phyloP scores from a whole-genome alignment of 2,888 invertebrate species.

The Callosobruchus maculatus region DNA sequence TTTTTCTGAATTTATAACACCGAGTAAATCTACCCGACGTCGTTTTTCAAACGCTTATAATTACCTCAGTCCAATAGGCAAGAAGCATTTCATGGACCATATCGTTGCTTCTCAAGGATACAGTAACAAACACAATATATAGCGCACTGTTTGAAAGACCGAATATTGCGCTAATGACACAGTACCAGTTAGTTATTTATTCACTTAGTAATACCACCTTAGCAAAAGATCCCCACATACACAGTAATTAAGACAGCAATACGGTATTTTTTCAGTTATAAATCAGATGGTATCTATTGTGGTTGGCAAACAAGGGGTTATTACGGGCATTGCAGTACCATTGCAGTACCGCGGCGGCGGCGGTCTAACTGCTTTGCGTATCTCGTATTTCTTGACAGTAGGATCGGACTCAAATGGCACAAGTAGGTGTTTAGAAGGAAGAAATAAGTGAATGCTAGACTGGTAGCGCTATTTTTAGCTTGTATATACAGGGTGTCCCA shows the following conservation, averaged over 20 bases:
- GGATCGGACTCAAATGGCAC: background rate
- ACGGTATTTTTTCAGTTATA: background rate
- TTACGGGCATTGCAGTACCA: background rate
- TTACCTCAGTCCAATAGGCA: too few relatives aligned
- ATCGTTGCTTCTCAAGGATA: too few relatives aligned
- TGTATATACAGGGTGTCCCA: too few relatives aligned
- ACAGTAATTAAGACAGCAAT: background rate
- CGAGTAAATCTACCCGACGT: too few relatives aligned
- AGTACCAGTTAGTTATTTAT: background rate
- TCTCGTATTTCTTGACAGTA: background rate
- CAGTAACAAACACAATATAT: background rate
- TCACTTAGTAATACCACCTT: background rate
- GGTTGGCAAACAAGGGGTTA: background rate
- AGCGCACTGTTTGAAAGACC: background rate
- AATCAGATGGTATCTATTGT: background rate
- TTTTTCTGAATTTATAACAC: too few relatives aligned
- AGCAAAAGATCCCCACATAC: background rate
- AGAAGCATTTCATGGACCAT: too few relatives aligned
- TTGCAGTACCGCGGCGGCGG: too few relatives aligned
- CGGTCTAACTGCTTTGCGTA: background rate
- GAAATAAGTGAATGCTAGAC: background rate
- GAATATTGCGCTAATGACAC: background rate
- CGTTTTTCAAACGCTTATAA: too few relatives aligned
- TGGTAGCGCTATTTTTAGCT: too few relatives aligned
- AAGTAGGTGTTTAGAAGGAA: background rate